phyloP scores from a whole-genome alignment of 2,113 vertebrate genomes.

The Pheucticus melanocephalus region DNA sequence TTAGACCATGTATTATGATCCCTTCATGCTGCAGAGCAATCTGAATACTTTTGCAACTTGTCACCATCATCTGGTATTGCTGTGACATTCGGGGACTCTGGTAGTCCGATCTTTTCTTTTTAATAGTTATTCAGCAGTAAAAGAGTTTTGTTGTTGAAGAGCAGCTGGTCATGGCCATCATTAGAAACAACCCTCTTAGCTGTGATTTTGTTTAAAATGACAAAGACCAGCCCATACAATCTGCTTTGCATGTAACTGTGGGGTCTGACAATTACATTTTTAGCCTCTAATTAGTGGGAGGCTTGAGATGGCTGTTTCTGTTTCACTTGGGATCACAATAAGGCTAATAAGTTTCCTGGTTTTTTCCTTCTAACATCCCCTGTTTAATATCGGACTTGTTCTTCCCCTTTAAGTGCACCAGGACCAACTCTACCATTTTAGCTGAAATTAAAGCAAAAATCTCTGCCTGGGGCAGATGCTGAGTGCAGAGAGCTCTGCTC shows the following conservation, averaged over 20 bases:
- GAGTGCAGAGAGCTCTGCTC: rapidly evolving
- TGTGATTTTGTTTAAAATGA: conserved; percentile 13
- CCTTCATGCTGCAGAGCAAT: background rate
- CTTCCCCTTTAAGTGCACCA: background rate
- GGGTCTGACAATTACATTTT: conserved; percentile 1
- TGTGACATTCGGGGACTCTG: background rate
- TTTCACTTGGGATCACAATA: background rate
- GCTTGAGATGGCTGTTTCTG: background rate
- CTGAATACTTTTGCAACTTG: background rate
- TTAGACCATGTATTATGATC: background rate
- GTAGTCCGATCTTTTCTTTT: background rate
- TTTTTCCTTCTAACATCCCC: background rate
- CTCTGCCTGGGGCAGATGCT: background rate
- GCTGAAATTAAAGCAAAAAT: background rate
- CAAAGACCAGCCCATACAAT: background rate
- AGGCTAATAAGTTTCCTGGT: background rate
- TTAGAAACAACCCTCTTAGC: background rate
- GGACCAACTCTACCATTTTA: background rate
- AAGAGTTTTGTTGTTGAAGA: background rate
- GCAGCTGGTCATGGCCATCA: background rate
- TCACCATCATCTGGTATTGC: background rate
- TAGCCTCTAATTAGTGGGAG: conserved; percentile 13
- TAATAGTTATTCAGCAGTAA: background rate
- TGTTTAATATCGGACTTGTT: background rate
- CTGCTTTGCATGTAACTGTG: background rate